These are phyloP conservation scores for Prunella strophiata DNA, from an alignment of 2,797 vertebrate genomes.

Conservation along the genomic window DNA sequence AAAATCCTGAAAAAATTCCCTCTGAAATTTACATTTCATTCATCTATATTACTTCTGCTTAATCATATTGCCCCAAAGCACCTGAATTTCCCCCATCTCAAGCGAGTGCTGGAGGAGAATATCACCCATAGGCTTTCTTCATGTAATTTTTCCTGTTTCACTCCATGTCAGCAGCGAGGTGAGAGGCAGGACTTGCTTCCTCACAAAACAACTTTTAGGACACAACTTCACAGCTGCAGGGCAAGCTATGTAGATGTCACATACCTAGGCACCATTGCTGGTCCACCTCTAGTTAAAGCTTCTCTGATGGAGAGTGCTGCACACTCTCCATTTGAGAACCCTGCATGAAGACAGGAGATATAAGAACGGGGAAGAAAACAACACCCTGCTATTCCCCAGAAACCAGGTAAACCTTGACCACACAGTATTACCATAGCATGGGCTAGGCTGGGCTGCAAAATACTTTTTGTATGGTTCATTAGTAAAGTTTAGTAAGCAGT, in stretches of 20 bases:
- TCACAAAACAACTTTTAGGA: not conserved
- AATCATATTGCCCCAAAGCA: not conserved
- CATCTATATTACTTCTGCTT: constrained; percentile 2
- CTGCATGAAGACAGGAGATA: not conserved
- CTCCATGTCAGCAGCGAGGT: not conserved
- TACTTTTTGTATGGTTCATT: not conserved
- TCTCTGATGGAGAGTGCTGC: not conserved
- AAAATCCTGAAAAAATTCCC: not conserved
- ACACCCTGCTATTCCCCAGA: not conserved
- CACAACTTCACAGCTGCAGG: not conserved
- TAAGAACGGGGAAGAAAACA: not conserved
- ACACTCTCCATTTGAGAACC: not conserved
- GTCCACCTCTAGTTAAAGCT: not conserved
- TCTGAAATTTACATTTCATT: constrained; percentile 52
- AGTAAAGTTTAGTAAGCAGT: not conserved
- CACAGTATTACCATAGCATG: not conserved
- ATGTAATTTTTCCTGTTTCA: not conserved
- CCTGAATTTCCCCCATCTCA: not conserved
- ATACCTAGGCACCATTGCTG: not conserved
- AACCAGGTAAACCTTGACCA: not conserved
- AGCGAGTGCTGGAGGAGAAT: not conserved
- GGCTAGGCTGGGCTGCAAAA: not conserved
- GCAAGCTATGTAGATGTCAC: not conserved
- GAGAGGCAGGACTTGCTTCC: not conserved
- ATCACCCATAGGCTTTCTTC: not conserved